Evolutionary conservation across 2,888 invertebrate genomes (phyloP).

Genomic region (Cerastis rubricosa): DNA sequence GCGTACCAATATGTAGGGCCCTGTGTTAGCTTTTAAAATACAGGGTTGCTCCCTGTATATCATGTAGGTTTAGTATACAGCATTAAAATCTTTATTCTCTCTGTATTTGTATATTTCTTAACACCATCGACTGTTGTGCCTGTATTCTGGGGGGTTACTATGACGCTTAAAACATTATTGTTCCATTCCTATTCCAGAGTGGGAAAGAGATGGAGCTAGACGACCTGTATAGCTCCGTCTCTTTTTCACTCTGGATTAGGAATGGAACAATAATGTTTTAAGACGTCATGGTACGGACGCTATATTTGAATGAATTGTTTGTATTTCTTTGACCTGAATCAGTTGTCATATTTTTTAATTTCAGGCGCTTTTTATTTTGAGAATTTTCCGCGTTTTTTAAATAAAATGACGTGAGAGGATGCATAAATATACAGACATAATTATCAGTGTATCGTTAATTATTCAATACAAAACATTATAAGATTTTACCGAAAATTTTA

Average conservation of each 20-base stretch:
- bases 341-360: not conserved
- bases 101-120: not conserved
- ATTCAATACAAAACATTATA: not conserved
- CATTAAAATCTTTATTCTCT: not conserved
- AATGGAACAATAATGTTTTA: too few species aligned
- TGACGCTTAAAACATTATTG: too few species aligned
- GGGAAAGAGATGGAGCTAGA: too few species aligned
- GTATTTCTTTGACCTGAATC: not conserved
- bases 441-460: not conserved
- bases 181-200: too few species aligned
- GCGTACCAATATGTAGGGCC: not conserved
- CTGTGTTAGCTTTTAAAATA: not conserved
- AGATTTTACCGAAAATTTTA: not conserved
- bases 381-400: not conserved
- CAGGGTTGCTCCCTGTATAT: not conserved
- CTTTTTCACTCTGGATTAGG: too few species aligned
- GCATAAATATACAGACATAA: not conserved
- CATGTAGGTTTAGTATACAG: not conserved
- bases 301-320: constrained; percentile 18
- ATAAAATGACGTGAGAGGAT: not conserved
- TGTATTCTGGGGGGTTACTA: too few species aligned
- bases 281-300: too few species aligned
- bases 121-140: not conserved
- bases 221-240: too few species aligned
- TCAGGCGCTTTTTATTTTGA: not conserved